phyloP scores from a whole-genome alignment of 2,797 vertebrate species.

The Eulemur albifrons region DNA sequence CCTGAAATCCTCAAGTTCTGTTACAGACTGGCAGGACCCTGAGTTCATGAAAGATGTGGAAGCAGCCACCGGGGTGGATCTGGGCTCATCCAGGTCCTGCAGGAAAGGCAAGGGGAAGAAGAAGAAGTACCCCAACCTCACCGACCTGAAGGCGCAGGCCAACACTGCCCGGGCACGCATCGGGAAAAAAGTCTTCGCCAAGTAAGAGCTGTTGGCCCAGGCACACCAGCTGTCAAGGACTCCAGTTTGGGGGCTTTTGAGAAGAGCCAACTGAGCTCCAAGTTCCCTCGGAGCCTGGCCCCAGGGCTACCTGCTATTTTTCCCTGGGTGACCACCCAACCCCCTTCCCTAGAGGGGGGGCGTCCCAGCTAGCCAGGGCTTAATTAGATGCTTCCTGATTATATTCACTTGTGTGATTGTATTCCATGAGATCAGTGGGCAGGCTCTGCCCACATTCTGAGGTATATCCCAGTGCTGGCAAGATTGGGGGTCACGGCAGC shows the following conservation, averaged over 20 bases:
- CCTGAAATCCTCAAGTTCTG: conserved; percentile 11
- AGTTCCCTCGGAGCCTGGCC: rapidly evolving
- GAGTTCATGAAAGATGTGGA: conserved; percentile 95
- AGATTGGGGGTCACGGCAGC: neutral
- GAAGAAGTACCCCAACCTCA: conserved; percentile 92
- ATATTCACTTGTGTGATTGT: neutral
- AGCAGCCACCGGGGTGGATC: conserved; percentile 91
- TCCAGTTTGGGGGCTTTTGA: neutral
- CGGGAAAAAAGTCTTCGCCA: conserved; percentile 94
- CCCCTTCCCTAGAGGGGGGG: rapidly evolving
- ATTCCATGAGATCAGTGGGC: neutral
- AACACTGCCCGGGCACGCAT: conserved; percentile 91
- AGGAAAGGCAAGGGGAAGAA: conserved; percentile 85
- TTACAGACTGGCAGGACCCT: conserved; percentile 92
- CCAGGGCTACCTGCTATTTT: neutral
- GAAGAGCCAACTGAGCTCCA: rapidly evolving
- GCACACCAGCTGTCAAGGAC: rapidly evolving
- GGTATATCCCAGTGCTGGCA: neutral
- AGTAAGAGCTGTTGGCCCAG: conserved; percentile 83
- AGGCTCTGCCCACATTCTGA: neutral
- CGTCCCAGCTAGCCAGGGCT: neutral
- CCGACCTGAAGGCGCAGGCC: conserved; percentile 90
- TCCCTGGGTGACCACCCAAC: rapidly evolving
- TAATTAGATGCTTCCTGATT: rapidly evolving
- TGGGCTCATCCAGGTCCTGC: conserved; percentile 88